Percentiles rank a stretch among this genome's conserved stretches.
Evolutionary conservation across 2,888 invertebrate species (phyloP).

Genomic region (Anoncus sp.): DNA sequence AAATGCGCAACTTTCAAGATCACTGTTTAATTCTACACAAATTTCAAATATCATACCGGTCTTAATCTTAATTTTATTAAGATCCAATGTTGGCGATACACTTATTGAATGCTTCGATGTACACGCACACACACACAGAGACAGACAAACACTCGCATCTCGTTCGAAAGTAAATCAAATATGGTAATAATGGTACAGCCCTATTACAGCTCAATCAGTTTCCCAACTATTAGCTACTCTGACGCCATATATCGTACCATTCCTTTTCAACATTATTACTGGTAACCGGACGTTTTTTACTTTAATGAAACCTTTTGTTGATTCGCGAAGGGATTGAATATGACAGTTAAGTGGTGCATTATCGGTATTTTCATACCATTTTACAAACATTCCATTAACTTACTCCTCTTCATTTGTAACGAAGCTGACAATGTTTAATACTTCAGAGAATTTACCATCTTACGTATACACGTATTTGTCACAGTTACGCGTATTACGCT

Average conservation of each 20-base stretch:
- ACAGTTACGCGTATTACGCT: constrained; percentile 6
- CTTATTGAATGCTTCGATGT: constrained; percentile 11
- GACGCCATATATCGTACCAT: constrained; percentile 7
- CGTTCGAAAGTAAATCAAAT: constrained; percentile 9
- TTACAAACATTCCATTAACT: constrained; percentile 25
- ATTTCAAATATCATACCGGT: constrained; percentile 12
- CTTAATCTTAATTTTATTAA: constrained; percentile 27
- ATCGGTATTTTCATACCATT: constrained; percentile 15
- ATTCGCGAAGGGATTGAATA: constrained; percentile 6
- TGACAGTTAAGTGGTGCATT: background rate
- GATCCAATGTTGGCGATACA: constrained; percentile 15
- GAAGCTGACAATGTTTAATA: constrained; percentile 30
- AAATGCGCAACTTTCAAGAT: constrained; percentile 9
- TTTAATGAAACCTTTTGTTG: constrained; percentile 18
- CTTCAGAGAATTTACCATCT: constrained; percentile 29
- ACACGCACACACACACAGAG: constrained; percentile 1
- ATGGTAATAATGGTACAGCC: constrained; percentile 13
- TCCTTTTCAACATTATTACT: constrained; percentile 10
- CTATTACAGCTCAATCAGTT: constrained; percentile 15
- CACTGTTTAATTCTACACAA: constrained; percentile 11
- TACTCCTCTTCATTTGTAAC: constrained; percentile 5
- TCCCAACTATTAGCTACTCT: constrained; percentile 12
- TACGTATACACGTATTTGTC: constrained; percentile 31
- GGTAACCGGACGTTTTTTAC: constrained; percentile 31
- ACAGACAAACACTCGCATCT: constrained; percentile 20